A percentile compares a stretch with the other conserved stretches of the same genome.
Evolutionary conservation across 2,113 vertebrate genomes (phyloP).

Genomic region (Brachyhypopomus gauderio): DNA sequence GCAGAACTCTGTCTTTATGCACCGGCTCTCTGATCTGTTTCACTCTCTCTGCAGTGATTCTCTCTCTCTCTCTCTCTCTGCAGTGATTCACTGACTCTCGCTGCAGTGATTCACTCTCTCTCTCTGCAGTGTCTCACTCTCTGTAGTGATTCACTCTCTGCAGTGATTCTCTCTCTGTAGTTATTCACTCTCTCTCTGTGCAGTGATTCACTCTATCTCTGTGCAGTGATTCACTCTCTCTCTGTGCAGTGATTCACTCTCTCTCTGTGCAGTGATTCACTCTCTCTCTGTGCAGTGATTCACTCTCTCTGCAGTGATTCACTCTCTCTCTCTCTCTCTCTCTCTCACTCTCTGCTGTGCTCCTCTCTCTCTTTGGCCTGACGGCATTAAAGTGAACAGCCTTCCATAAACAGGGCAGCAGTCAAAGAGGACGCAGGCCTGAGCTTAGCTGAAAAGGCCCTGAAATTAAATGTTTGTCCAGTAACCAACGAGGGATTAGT

Average conservation of each 20-base stretch:
- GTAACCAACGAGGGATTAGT: slow-evolving; percentile 49
- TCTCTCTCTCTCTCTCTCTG: too few relatives aligned
- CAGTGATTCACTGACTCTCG: too few relatives aligned
- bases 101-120: too few relatives aligned
- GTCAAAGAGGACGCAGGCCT: slow-evolving; percentile 57
- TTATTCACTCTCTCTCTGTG: slow-evolving; percentile 10
- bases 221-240: slow-evolving; percentile 6
- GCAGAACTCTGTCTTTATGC: not conserved
- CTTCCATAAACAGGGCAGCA: slow-evolving; percentile 59
- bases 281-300: too few relatives aligned
- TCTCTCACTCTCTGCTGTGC: too few relatives aligned
- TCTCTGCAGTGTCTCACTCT: not conserved
- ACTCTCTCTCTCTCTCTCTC: not conserved
- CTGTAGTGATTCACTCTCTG: slow-evolving; percentile 6
- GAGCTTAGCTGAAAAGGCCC: slow-evolving; percentile 49
- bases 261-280: slow-evolving; percentile 25
- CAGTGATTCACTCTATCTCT: slow-evolving; percentile 14
- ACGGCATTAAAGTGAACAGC: slow-evolving; percentile 66
- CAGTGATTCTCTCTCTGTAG: not conserved
- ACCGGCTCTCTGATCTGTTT: not conserved
- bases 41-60: not conserved
- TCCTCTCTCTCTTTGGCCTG: slow-evolving; percentile 49
- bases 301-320: too few relatives aligned
- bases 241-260: slow-evolving; percentile 32
- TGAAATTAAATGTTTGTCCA: slow-evolving; percentile 68